These are phyloP conservation scores for Drosophila saltans DNA, from an alignment of 1,140 invertebrate species.

Conservation along the genomic window DNA sequence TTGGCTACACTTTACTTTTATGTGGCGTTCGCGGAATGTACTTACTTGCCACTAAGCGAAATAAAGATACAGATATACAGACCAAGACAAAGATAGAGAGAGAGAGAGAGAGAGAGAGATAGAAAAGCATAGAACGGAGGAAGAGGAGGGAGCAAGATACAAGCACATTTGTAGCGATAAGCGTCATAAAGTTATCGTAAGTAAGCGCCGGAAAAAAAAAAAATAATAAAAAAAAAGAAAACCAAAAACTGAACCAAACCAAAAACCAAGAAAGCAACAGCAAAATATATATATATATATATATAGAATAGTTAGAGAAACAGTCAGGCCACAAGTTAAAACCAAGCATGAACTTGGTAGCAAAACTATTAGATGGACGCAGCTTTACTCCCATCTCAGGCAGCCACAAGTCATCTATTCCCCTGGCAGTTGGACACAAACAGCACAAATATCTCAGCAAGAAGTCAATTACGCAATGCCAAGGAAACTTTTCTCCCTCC, in stretches of 20 bases:
- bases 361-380: constrained; percentile 65
- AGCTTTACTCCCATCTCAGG: constrained; percentile 5
- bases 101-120: neutral
- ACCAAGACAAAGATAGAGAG: constrained; percentile 17
- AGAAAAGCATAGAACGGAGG: neutral
- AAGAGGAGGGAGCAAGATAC: constrained; percentile 63
- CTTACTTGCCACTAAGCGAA: constrained; percentile 59
- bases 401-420: constrained; percentile 14
- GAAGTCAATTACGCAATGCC: constrained; percentile 71
- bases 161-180: constrained; percentile 81
- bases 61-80: constrained; percentile 78
- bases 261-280: neutral
- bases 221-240: constrained; percentile 33
- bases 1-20: constrained; percentile 82
- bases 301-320: neutral
- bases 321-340: constrained; percentile 61
- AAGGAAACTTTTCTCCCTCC: constrained; percentile 50
- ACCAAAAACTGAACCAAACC: neutral
- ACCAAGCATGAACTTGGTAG: constrained; percentile 31
- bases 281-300: neutral
- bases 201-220: constrained; percentile 68
- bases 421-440: constrained; percentile 36
- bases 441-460: constrained; percentile 44
- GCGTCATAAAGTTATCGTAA: constrained; percentile 81
- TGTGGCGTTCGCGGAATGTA: constrained; percentile 73